Percentiles rank a stretch among this genome's conserved stretches.
phyloP scores from a whole-genome alignment of 2,888 invertebrate genomes.

The Rosalia funebris region DNA sequence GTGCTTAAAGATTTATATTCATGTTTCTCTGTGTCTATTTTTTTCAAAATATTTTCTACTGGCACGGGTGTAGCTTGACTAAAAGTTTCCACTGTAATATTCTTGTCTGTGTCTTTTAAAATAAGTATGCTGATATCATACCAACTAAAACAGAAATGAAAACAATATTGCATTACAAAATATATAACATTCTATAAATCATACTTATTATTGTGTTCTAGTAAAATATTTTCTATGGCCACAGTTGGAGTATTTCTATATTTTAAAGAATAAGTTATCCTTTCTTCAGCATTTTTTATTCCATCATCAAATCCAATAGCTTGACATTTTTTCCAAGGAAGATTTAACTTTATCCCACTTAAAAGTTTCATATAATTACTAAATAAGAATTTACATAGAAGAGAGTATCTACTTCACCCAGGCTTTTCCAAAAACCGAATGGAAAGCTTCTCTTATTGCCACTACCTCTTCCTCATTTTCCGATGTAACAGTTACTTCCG shows the following conservation, averaged over 20 bases:
- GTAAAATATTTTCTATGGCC: conserved; percentile 79
- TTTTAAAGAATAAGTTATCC: conserved; percentile 72
- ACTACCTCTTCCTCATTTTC: conserved; percentile 80
- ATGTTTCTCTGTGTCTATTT: conserved; percentile 38
- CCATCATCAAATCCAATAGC: conserved; percentile 84
- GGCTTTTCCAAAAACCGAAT: conserved; percentile 81
- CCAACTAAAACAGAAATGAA: conserved; percentile 72
- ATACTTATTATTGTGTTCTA: conserved; percentile 72
- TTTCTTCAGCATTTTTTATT: conserved; percentile 77
- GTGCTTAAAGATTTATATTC: conserved; percentile 39
- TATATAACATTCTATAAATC: no score
- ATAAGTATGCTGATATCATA: conserved; percentile 79
- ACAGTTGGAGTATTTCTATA: conserved; percentile 74
- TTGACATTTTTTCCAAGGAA: conserved; percentile 74
- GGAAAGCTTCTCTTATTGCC: conserved; percentile 83
- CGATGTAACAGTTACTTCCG: conserved; percentile 79
- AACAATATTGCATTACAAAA: no score
- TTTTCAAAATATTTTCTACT: conserved; percentile 47
- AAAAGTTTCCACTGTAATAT: conserved; percentile 75
- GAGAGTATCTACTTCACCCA: conserved; percentile 74
- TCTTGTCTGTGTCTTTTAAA: conserved; percentile 75
- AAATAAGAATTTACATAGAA: not conserved
- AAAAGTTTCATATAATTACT: conserved; percentile 35
- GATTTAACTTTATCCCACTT: conserved; percentile 72
- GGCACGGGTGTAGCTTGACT: conserved; percentile 84